Evolutionary conservation across 2,888 invertebrate species (phyloP), one percentile per base, ranked within the genome.

Genomic region (Chloroclysta siterata): DNA sequence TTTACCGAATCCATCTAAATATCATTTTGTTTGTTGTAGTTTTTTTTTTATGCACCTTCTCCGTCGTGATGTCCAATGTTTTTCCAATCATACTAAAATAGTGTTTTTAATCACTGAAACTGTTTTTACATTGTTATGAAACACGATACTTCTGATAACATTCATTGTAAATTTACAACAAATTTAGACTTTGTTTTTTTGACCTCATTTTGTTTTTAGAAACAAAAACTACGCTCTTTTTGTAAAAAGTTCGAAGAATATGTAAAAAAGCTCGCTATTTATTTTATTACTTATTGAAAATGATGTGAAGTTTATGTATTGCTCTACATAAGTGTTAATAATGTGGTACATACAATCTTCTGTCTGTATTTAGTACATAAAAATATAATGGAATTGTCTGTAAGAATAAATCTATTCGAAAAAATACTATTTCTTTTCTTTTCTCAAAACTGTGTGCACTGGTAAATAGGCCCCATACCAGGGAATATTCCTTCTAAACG

Each of bases 351-450:
- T 88, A 83, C 86, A 83, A 80, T 83, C 84, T 80, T 84, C 84
- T 87, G 80, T 85, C 83, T 89, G 83, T 89, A 89, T 81, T 85
- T 89, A 90, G 89, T 79, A 81, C 81, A 80, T 87, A 87, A 82
- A 85, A 86, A 76, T 91, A 88, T 93, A 92, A 91, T 90, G 92
- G 92, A 93, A 93, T 92, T 92, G 91, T 93, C 87, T 90, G 85
- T 92, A 92, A 93, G 90, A 90, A 90, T 90, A 89, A 91, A 86
- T 87, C 84, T 89, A 89, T 90, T 85, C 81, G 79, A 87, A 86
- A 87, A 83, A 80, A 70, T 65, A 64, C 46, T 29, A 63, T 41
- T 42, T 15, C 55, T 63, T 68, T 70, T 66, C 60, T 62, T 60
- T 44, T 51, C 4, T 54, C 1, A 22, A 3, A 22, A 22, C 22